Percentiles rank a stretch among this genome's conserved stretches.
Evolutionary conservation across 1,140 invertebrate genomes (phyloP).

Genomic region (Drosophila asahinai): DNA sequence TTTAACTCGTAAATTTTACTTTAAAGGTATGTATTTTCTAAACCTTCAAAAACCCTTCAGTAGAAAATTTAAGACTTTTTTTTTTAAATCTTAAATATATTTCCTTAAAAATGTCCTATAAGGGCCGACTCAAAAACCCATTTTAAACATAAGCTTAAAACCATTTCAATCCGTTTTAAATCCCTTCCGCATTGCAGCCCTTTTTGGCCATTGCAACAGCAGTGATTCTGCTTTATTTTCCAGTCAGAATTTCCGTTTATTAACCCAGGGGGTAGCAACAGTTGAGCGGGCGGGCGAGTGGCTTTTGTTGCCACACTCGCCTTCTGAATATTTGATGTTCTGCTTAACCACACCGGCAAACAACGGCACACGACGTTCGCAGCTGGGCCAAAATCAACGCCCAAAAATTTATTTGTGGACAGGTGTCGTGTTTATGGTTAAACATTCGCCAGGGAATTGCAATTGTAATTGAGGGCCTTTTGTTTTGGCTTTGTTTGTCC

Average conservation of each 20-base stretch:
- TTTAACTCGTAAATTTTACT: background rate
- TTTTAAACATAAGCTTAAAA: background rate
- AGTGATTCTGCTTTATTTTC: conserved; percentile 5
- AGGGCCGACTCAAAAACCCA: background rate
- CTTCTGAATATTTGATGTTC: conserved; percentile 48
- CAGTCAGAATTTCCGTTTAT: background rate
- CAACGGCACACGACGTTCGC: background rate
- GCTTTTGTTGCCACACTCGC: conserved; percentile 27
- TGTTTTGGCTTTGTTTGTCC: conserved; percentile 30
- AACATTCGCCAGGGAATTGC: conserved; percentile 46
- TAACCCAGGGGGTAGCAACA: conserved; percentile 13
- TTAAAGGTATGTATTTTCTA: background rate
- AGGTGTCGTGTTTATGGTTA: conserved; percentile 53
- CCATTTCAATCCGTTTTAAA: background rate
- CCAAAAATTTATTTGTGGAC: conserved; percentile 44
- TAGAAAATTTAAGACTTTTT: background rate
- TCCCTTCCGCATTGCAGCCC: background rate
- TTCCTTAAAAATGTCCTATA: too few species aligned
- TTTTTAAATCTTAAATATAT: too few species aligned
- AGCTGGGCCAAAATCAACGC: conserved; percentile 26
- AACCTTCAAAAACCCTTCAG: too few species aligned
- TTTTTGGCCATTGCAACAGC: background rate
- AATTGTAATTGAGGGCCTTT: conserved; percentile 45
- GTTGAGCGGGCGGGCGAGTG: conserved; percentile 5
- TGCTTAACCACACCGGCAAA: conserved; percentile 25